Conservation (phyloP, 1,140 invertebrate species). For the Temnothorax longispinosus region DNA sequence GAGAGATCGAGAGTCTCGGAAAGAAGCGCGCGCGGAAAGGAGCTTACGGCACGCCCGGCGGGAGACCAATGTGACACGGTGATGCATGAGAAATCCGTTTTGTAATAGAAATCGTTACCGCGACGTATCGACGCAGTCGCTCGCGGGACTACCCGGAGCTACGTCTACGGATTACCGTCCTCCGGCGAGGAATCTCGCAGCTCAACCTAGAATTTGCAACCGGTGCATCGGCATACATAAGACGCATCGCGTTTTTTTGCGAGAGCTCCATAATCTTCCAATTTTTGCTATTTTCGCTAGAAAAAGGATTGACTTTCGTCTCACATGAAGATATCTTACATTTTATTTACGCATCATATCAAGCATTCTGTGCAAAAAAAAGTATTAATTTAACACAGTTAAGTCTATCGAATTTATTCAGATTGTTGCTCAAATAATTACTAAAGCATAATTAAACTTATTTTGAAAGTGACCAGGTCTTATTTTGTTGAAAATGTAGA, state of each 20-base stretch:
- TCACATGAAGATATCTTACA: background rate
- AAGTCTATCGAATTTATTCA: background rate
- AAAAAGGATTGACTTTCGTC: conserved; percentile 2
- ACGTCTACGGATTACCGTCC: too few relatives aligned
- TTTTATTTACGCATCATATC: background rate
- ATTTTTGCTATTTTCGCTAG: conserved; percentile 18
- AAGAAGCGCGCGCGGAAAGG: too few relatives aligned
- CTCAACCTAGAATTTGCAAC: conserved; percentile 45
- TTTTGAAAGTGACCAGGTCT: background rate
- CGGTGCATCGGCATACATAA: background rate
- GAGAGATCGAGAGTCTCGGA: too few relatives aligned
- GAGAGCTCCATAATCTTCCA: conserved; percentile 21
- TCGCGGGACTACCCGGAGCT: too few relatives aligned
- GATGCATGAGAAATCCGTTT: too few relatives aligned
- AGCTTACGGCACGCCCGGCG: too few relatives aligned
- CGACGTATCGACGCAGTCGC: too few relatives aligned
- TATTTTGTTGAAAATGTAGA: background rate
- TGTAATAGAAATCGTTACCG: too few relatives aligned
- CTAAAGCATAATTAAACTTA: background rate
- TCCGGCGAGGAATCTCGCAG: conserved; percentile 33
- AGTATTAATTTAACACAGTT: background rate
- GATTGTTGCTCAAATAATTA: background rate
- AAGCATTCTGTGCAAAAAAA: background rate
- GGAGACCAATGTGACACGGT: too few relatives aligned
- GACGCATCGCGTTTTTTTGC: background rate